Evolutionary conservation across 1,140 invertebrate genomes (phyloP).

Genomic region (Zaprionus ghesquierei): DNA sequence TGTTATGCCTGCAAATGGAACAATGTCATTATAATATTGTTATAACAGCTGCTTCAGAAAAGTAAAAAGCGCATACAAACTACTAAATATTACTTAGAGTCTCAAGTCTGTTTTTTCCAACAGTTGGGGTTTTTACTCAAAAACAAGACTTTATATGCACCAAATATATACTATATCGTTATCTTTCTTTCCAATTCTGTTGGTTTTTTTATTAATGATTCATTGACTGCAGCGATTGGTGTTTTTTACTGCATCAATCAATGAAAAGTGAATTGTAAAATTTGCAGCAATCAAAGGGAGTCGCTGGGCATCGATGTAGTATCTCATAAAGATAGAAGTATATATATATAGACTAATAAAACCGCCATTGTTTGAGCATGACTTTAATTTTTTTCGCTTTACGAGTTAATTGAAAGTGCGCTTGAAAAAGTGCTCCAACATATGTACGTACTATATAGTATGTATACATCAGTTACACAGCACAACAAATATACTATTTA

Average conservation of each 20-base stretch:
- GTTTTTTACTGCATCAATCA: constrained; percentile 22
- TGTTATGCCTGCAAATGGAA: constrained; percentile 8
- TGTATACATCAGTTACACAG: not conserved
- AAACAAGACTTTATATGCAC: not conserved
- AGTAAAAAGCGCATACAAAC: not conserved
- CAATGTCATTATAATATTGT: not conserved
- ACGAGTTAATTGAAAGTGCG: constrained; percentile 18
- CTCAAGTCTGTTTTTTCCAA: not conserved
- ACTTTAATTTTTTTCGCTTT: constrained; percentile 6
- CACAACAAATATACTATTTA: not conserved
- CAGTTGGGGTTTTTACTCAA: not conserved
- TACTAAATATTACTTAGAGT: not conserved
- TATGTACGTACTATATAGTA: not conserved
- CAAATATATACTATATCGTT: no score
- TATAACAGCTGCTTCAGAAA: not conserved
- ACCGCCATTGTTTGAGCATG: not conserved
- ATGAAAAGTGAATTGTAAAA: constrained; percentile 22
- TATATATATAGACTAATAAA: not conserved
- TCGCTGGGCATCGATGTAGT: not conserved
- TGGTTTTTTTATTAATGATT: constrained; percentile 20
- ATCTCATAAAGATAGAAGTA: not conserved
- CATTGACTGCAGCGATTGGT: constrained; percentile 24
- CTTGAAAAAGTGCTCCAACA: not conserved
- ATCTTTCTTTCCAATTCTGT: not conserved
- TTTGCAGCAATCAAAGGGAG: constrained; percentile 38